Evolutionary conservation across 2,113 vertebrate genomes (phyloP), one percentile per base, ranked within the genome.

Genomic region (Elanus axillaris): DNA sequence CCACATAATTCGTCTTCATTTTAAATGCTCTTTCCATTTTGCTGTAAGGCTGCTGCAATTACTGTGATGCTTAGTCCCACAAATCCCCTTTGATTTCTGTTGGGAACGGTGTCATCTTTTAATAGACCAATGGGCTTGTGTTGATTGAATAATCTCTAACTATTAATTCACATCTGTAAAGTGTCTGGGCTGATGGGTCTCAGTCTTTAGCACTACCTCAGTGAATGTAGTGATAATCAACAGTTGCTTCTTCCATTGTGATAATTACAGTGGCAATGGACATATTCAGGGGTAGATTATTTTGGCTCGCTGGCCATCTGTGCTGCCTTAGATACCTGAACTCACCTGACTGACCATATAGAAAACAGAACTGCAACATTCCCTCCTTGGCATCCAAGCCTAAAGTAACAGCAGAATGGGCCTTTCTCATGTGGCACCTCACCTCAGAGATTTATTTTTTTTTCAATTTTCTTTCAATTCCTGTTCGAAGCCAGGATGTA

Each of bases 401-500:
- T 58, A 60, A 90, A 96, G 88, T 26, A 88, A 78, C n/a, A 40
- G 36, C 29, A 77, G 32, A 80, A 78, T 18, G 36, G 26, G 15
- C 31, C 45, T 56, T 90, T 73, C 42, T 55, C 25, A 77, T 90
- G 53, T 68, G 58, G 31, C 26, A 82, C 13, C 25, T 78, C 26
- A 76, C 22, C 38, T 63, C n/a, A 62, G 68, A 82, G 22, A 14
- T 34, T n/a, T 38, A 29, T 72, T 42, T 40, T 13, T 14, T 66
- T 58, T 34, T 67, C 79, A 25, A n/a, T 22, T 83, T 77, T 73
- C 16, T 92, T 96, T 93, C 81, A 60, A 62, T 82, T 84, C 26
- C 53, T 69, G 26, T 40, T 92, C 38, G 45, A 91, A 92, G 22
- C 5, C 19, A 78, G 83, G 53, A 97, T 89, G 21, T 85, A 56